A percentile compares a stretch with the other conserved stretches of the same genome.
Conservation (phyloP, 2,888 invertebrate genomes). For the Teinopalpus imperialis region DNA sequence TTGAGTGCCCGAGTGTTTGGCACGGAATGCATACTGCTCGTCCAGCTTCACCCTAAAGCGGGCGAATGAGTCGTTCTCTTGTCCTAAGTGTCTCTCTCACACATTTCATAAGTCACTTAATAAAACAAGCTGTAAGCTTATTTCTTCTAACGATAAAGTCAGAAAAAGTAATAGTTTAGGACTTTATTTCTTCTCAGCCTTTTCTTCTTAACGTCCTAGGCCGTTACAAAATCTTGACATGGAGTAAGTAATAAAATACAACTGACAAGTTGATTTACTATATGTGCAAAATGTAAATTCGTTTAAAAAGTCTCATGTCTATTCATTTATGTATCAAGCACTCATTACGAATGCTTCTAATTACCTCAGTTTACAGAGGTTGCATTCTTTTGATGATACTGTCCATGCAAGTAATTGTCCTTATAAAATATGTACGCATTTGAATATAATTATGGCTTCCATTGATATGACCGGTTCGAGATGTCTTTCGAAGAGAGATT, state of each 20-base stretch:
- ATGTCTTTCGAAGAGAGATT: constrained; percentile 1
- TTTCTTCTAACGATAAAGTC: too few species aligned
- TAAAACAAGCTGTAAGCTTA: too few species aligned
- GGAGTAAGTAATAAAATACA: neutral
- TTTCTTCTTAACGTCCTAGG: too few species aligned
- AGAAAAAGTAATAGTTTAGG: too few species aligned
- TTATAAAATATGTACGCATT: constrained; percentile 13
- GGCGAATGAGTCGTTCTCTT: too few species aligned
- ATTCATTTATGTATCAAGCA: neutral
- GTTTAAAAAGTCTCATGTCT: constrained; percentile 12
- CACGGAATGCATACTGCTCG: too few species aligned
- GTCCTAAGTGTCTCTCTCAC: too few species aligned
- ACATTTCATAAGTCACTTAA: too few species aligned
- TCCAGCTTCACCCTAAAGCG: too few species aligned
- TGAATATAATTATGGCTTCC: constrained; percentile 11
- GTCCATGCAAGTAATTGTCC: constrained; percentile 7
- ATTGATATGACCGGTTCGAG: constrained; percentile 1
- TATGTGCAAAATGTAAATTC: constrained; percentile 15
- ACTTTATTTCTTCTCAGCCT: too few species aligned
- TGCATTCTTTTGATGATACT: constrained; percentile 9
- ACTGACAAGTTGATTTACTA: constrained; percentile 17
- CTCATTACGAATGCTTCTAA: constrained; percentile 7
- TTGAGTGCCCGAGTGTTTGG: too few species aligned
- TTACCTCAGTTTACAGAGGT: constrained; percentile 3
- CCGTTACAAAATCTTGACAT: constrained; percentile 4